A percentile compares a stretch with the other conserved stretches of the same genome.
Conservation (phyloP, 2,797 vertebrate species). For the Cyprinodon diabolis region DNA sequence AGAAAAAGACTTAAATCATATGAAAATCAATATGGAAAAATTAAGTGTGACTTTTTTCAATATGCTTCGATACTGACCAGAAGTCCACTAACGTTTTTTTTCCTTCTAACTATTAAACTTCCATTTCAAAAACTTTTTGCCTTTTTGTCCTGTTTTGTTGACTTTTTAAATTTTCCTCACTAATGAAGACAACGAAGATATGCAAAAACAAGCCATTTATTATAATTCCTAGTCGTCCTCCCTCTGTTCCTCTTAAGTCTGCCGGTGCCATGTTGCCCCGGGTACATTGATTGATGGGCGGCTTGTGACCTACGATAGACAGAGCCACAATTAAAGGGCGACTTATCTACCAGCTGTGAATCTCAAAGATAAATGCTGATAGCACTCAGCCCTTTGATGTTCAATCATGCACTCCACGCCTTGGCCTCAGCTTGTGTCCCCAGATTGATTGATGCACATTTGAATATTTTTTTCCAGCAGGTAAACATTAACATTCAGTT, state of each 20-base stretch:
- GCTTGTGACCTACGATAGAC: constrained; percentile 69
- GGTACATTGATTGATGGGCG: constrained; percentile 68
- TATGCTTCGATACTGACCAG: not conserved
- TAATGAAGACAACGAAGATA: constrained; percentile 54
- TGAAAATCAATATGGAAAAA: not conserved
- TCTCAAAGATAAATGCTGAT: constrained; percentile 70
- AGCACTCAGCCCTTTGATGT: constrained; percentile 58
- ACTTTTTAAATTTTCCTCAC: constrained; percentile 31
- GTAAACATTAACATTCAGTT: constrained; percentile 68
- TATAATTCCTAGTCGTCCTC: constrained; percentile 57
- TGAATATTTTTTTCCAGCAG: constrained; percentile 61
- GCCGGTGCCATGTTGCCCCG: constrained; percentile 40
- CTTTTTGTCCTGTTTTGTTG: constrained; percentile 20
- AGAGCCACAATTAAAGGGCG: constrained; percentile 68
- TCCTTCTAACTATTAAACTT: not conserved
- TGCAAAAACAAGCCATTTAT: constrained; percentile 50
- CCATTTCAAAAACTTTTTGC: constrained; percentile 10
- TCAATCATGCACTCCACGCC: constrained; percentile 61
- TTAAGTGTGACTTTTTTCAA: not conserved
- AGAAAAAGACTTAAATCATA: not conserved
- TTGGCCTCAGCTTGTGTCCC: constrained; percentile 59
- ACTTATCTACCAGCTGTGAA: constrained; percentile 62
- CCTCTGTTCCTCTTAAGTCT: constrained; percentile 49
- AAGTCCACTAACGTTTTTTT: too few relatives aligned
- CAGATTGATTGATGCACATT: constrained; percentile 62